Base-by-base conservation (phyloP, 2,113 vertebrate genomes). In the Menura novaehollandiae region DNA sequence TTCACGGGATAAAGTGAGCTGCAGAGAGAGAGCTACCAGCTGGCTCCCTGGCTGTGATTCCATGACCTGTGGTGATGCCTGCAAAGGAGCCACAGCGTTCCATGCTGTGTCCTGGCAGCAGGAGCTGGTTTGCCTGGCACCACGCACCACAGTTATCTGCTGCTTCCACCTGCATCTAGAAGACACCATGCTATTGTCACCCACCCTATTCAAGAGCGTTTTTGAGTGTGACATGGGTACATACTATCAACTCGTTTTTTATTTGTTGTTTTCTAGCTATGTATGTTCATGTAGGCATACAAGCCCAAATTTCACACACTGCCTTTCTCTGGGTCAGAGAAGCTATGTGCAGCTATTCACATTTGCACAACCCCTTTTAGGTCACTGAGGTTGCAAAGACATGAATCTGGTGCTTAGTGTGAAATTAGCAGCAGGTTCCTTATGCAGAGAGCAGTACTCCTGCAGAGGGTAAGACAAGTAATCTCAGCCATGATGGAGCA, bases 61-160 rank as follows among this genome's bases (percentile, higher is more conserved):
- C 3, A 9, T 2, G 7, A 51, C 89, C 79, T 0, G 1, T 3
- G 0, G 60, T 0, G 0, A 46, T 51, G 69, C 73, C 88, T 85
- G 85, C 47, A 72, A 72, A 90, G 93, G 39, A 91, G 82, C 85
- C 4, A 1, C 28, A 14, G 82, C 88, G 74, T 55, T 52, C 52
- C 87, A 32, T 30, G 60, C 37, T 91, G 88, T 52, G 69, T 49
- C 49, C 49, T 3, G 14, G 59, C 11, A 35, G 55, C 68, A 81
- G 64, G 41, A 81, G 41, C 55, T 16, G 12, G 15, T 52, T 56
- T 78, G 74, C 39, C 47, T 8, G 4, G 73, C 76, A 60, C 30
- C 13, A 27, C 44, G 10, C 83, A 37, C 32, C 20, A 5, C 17
- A 13, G 28, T 7, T 53, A 53, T 37, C 92, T 83, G 56, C 67